phyloP scores from a whole-genome alignment of 2,797 vertebrate genomes.

The Moxostoma hubbsi region DNA sequence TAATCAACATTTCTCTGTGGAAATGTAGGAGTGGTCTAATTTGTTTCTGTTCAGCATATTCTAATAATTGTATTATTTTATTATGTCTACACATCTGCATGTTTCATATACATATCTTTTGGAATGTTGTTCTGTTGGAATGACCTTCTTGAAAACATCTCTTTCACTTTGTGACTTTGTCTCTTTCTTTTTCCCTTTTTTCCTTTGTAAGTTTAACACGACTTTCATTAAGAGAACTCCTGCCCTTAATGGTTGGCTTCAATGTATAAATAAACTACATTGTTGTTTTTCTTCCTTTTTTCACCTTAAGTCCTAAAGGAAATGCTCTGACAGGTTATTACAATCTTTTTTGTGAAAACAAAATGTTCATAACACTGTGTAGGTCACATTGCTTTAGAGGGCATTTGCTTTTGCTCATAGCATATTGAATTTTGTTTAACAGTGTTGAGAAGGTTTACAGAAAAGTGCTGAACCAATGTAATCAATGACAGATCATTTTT shows the following conservation, averaged over 20 bases:
- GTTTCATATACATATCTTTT: background rate
- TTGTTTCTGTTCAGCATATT: background rate
- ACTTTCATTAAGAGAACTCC: slow-evolving; percentile 12
- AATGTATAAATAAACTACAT: slow-evolving; percentile 9
- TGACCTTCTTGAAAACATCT: background rate
- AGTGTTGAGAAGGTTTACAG: slow-evolving; percentile 17
- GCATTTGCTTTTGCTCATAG: slow-evolving; percentile 22
- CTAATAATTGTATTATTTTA: background rate
- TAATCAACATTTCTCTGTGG: too few species aligned
- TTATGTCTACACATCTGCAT: background rate
- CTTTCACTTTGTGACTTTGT: background rate
- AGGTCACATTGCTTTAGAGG: slow-evolving; percentile 36
- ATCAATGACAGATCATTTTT: slow-evolving; percentile 21
- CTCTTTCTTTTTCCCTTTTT: slow-evolving; percentile 1
- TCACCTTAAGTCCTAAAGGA: background rate
- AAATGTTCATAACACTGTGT: background rate
- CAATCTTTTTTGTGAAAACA: slow-evolving; percentile 1
- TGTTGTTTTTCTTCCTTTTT: background rate
- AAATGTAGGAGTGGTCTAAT: background rate
- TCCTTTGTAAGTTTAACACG: background rate
- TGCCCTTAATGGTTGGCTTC: slow-evolving; percentile 7
- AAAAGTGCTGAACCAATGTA: slow-evolving; percentile 8
- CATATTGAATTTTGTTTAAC: slow-evolving; percentile 4
- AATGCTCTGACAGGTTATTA: slow-evolving; percentile 44
- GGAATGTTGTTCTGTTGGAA: too few species aligned